Evolutionary conservation across 1,140 invertebrate species (phyloP).

Genomic region (Macrosteles quadrilineatus): DNA sequence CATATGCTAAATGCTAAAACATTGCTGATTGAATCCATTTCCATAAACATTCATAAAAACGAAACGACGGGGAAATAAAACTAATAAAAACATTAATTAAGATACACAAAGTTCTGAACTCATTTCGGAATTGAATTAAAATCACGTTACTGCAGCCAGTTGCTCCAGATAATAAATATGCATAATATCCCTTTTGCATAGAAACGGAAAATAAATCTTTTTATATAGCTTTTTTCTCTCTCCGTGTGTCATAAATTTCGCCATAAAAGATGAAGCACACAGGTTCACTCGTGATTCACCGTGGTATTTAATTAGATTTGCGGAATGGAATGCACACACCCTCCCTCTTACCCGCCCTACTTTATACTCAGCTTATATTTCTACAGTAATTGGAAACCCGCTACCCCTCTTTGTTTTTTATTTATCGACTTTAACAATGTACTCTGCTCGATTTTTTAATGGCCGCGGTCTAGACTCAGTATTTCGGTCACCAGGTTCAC

Average conservation of each 20-base stretch:
- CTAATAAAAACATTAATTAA: not conserved
- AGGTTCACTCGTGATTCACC: conserved; percentile 14
- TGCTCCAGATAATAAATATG: conserved; percentile 14
- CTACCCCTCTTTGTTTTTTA: conserved; percentile 22
- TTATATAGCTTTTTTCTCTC: conserved; percentile 20
- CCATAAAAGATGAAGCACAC: conserved; percentile 23
- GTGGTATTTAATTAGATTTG: conserved; percentile 22
- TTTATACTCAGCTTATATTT: conserved; percentile 11
- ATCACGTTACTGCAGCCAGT: not conserved
- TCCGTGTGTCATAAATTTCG: conserved; percentile 19
- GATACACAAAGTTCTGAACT: not conserved
- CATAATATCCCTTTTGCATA: conserved; percentile 14
- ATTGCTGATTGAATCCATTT: no score
- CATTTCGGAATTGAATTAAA: not conserved
- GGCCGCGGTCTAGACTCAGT: not conserved
- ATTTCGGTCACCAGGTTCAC: no score
- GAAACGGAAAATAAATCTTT: conserved; percentile 22
- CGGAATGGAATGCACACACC: conserved; percentile 23
- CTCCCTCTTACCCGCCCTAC: not conserved
- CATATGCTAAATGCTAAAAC: no score
- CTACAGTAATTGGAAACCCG: conserved; percentile 18
- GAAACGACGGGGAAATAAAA: not conserved
- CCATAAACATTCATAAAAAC: no score
- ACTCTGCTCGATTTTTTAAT: not conserved
- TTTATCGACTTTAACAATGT: conserved; percentile 17